Evolutionary conservation across 37 sponge, comb jelly and placozoan genomes (phyloP).

Genomic region (Axinella damicornis): DNA sequence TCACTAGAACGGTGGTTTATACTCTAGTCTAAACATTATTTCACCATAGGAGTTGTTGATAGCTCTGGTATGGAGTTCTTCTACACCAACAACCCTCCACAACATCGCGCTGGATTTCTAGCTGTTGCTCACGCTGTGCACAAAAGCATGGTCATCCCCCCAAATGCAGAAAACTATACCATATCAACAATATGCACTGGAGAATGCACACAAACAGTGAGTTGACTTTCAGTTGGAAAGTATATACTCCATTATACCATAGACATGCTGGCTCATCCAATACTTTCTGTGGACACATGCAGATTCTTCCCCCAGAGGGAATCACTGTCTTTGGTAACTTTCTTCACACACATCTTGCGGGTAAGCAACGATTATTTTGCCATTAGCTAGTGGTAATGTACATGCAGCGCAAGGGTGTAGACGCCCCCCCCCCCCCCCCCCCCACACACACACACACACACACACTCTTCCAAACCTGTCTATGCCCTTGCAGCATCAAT

Average conservation of each 20-base stretch:
- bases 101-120: constrained; percentile 45
- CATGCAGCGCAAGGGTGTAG: no score
- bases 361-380: no score
- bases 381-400: no score
- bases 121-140: constrained; percentile 24
- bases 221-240: no score
- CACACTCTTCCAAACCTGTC: no score
- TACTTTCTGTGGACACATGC: no score
- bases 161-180: constrained; percentile 24
- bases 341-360: constrained; percentile 37
- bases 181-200: constrained; percentile 1
- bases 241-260: no score
- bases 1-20: background rate
- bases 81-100: constrained; percentile 27
- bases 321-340: constrained; percentile 32
- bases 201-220: constrained; percentile 37
- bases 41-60: constrained; percentile 45
- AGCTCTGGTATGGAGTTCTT: constrained; percentile 56
- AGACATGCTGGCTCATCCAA: no score
- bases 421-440: no score
- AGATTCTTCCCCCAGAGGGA: constrained; percentile 18
- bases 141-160: constrained; percentile 40
- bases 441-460: no score
- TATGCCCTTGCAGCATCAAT: no score
- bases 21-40: no score